Conservation (phyloP, 2,113 vertebrate genomes). For the Polyodon spathula region DNA sequence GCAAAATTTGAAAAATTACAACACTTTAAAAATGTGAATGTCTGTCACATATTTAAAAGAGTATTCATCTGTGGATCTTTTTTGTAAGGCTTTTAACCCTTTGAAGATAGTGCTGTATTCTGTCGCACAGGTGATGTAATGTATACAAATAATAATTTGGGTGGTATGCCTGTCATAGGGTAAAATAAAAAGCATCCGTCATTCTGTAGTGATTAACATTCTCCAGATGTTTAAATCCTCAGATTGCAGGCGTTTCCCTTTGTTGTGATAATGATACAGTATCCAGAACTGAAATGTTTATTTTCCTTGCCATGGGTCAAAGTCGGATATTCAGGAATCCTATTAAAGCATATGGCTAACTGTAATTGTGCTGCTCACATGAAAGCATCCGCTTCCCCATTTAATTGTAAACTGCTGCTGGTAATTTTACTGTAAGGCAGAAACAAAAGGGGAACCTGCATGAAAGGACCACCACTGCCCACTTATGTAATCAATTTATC, state of each 20-base stretch:
- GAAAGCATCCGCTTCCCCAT: conserved; percentile 54
- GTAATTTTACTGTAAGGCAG: conserved; percentile 64
- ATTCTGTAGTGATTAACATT: conserved; percentile 80
- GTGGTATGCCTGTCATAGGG: conserved; percentile 68
- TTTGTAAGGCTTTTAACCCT: conserved; percentile 34
- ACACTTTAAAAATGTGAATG: not conserved
- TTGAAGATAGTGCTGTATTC: conserved; percentile 50
- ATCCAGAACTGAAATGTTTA: conserved; percentile 79
- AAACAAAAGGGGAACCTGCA: conserved; percentile 54
- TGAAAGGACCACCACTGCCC: conserved; percentile 69
- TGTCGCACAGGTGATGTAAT: conserved; percentile 68
- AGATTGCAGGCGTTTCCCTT: conserved; percentile 77
- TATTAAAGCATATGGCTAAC: conserved; percentile 62
- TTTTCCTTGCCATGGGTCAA: conserved; percentile 71
- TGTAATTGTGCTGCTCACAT: conserved; percentile 73
- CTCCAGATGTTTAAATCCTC: conserved; percentile 82
- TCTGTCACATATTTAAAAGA: too few species aligned
- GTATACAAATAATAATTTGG: conserved; percentile 72
- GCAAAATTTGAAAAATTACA: not conserved
- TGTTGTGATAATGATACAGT: conserved; percentile 86
- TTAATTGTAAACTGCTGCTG: conserved; percentile 80
- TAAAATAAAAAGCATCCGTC: conserved; percentile 81
- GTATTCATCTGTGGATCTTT: too few species aligned
- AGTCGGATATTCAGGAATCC: conserved; percentile 73
- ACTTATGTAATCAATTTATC: conserved; percentile 65